These are phyloP conservation scores for Schizotus pectinicornis DNA, from an alignment of 2,888 invertebrate species.

Conservation along the genomic window DNA sequence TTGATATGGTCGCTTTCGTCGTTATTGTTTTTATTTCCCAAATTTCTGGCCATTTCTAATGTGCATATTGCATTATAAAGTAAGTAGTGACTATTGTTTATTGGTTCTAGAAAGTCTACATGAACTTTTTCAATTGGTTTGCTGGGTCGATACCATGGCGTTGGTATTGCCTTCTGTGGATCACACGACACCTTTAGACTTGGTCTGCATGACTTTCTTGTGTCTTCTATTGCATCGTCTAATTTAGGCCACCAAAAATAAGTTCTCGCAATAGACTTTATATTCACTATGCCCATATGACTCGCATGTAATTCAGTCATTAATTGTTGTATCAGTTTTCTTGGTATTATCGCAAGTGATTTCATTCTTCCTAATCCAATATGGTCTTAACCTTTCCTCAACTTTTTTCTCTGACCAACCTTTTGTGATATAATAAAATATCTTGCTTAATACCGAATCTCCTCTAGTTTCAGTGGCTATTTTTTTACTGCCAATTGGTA, in stretches of 20 bases:
- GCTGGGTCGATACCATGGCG: not conserved
- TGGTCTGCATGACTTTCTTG: too few species aligned
- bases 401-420: conserved; percentile 3
- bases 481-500: conserved; percentile 4
- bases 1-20: too few species aligned
- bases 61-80: not conserved
- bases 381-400: conserved; percentile 10
- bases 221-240: too few species aligned
- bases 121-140: not conserved
- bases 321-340: conserved; percentile 4
- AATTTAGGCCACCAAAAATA: too few species aligned
- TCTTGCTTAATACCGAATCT: conserved; percentile 2
- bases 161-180: not conserved
- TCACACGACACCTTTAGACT: not conserved
- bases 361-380: conserved; percentile 8
- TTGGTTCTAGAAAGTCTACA: not conserved
- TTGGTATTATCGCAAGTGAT: conserved; percentile 14
- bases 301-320: conserved; percentile 4
- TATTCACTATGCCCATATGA: too few species aligned
- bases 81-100: not conserved
- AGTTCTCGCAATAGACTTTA: too few species aligned
- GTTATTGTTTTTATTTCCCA: not conserved
- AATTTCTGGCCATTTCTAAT: not conserved
- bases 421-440: conserved; percentile 7
- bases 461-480: not conserved